Base-by-base conservation (phyloP, 2,113 vertebrate genomes). In the Lontra canadensis region DNA sequence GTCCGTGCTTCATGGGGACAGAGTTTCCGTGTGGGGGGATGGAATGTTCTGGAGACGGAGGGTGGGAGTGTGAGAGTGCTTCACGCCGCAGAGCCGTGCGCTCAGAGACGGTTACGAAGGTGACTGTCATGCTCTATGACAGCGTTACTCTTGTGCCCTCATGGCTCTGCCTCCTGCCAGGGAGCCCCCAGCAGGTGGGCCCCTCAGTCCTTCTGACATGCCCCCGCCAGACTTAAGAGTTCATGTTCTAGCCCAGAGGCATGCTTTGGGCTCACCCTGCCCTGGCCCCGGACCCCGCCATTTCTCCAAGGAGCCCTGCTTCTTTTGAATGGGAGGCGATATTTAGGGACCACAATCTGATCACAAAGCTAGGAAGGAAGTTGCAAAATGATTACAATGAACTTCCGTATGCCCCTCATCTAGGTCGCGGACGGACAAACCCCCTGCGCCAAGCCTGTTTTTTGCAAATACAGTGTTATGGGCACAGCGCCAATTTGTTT, bases 291-390 rank as follows among this genome's bases (percentile, higher is more conserved):
- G n/a, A 7, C 36, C 44, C 0, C 0, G 23, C 15, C 13, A 7
- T 55, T 44, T 81, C 90, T 55, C n/a, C n/a, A 31, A 61, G 67
- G 52, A 87, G 89, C 73, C 25, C 74, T 63, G 89, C 36, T 71
- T 71, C 71, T 20, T 79, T 79, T 49, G 25, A 25, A 55, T 1
- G 4, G 44, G 57, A 47, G 11, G 23, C 5, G 34, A n/a, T 59
- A 15, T 71, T 81, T 15, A 59, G 49, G 69, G 93, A 93, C 18
- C 21, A 74, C 42, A 15, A 7, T 5, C 52, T 49, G 83, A 47
- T 52, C 34, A 74, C 85, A 26, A 44, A 73, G n/a, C 84, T 65
- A 23, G 57, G 71, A 90, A 90, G 67, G 69, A 84, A 90, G 36
- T 95, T 95, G 57, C 44, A n/a, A 78, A 65, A 67, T 4, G 1